A percentile compares a stretch with the other conserved stretches of the same genome.
Conservation (phyloP, 2,888 invertebrate species). For the Aquatica leii region DNA sequence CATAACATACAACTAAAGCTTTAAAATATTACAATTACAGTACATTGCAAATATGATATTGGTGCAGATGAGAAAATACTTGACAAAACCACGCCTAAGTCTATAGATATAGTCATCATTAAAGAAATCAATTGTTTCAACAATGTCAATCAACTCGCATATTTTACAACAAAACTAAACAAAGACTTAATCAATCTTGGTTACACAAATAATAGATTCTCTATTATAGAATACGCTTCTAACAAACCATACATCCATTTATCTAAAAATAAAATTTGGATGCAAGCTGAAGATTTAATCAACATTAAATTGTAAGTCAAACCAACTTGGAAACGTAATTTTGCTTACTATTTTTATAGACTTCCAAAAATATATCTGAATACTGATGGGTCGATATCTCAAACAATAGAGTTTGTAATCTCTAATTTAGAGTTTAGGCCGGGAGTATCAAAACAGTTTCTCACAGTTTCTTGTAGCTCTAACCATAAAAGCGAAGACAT, state of each 20-base stretch:
- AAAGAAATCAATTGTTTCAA: conserved; percentile 81
- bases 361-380: too few relatives aligned
- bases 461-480: conserved; percentile 73
- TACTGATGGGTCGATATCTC: too few relatives aligned
- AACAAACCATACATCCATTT: conserved; percentile 41
- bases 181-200: conserved; percentile 71
- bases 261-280: conserved; percentile 35
- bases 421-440: conserved; percentile 75
- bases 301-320: neutral
- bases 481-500: conserved; percentile 36
- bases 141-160: conserved; percentile 71
- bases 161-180: conserved; percentile 71
- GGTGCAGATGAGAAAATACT: conserved; percentile 69
- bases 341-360: too few relatives aligned
- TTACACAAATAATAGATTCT: conserved; percentile 70
- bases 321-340: too few relatives aligned
- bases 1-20: neutral
- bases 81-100: conserved; percentile 68
- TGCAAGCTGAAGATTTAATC: neutral
- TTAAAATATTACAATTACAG: conserved; percentile 36
- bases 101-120: conserved; percentile 84
- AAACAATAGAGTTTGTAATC: conserved; percentile 65
- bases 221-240: conserved; percentile 40
- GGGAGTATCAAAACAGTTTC: conserved; percentile 78
- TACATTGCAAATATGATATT: conserved; percentile 38